These are phyloP conservation scores for Platycercus adscitus DNA, from an alignment of 2,113 vertebrate genomes.

Conservation along the genomic window DNA sequence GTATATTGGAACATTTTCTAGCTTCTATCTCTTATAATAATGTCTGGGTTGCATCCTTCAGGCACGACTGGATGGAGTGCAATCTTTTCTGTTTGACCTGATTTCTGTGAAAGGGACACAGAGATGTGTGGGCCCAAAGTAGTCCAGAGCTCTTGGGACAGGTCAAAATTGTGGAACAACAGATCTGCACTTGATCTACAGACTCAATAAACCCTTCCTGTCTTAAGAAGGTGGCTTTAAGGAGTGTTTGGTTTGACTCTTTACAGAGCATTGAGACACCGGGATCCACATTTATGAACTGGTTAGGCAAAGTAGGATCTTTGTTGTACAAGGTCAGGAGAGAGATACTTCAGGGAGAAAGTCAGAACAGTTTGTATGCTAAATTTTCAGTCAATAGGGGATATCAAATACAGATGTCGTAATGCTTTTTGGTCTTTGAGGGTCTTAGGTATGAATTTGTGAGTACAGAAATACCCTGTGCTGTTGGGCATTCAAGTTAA, in stretches of 20 bases:
- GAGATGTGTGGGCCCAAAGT: neutral
- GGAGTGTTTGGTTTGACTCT: neutral
- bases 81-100: neutral
- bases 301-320: neutral
- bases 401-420: neutral
- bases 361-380: neutral
- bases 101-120: neutral
- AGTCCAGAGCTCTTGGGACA: accelerated
- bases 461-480: neutral
- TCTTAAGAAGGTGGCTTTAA: neutral
- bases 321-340: neutral
- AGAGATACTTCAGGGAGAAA: neutral
- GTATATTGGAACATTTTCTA: neutral
- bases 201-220: neutral
- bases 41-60: neutral
- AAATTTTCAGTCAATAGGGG: neutral
- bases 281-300: neutral
- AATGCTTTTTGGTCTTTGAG: neutral
- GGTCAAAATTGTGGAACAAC: neutral
- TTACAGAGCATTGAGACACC: neutral
- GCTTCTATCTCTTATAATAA: neutral
- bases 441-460: neutral
- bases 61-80: neutral
- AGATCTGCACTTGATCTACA: neutral
- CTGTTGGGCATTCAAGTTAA: neutral